Evolutionary conservation across 2,888 invertebrate species (phyloP).

Genomic region (Caradrina kadenii): DNA sequence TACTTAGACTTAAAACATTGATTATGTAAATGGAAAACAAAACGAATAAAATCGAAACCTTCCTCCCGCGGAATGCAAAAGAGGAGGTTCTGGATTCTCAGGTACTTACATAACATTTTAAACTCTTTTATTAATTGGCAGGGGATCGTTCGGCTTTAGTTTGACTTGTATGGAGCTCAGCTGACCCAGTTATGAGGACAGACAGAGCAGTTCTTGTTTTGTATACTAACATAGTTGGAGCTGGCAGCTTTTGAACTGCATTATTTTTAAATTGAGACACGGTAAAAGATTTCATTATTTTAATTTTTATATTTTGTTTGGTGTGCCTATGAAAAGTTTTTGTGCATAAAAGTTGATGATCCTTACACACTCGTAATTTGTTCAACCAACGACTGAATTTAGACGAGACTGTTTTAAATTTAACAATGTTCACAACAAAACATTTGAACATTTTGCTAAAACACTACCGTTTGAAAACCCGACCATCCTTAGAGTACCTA

Average conservation of each 20-base stretch:
- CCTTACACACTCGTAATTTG: no score
- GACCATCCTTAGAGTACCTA: not conserved
- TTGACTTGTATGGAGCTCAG: conserved; percentile 31
- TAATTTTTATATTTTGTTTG: conserved; percentile 5
- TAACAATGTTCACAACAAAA: not conserved
- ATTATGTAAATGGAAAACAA: conserved; percentile 24
- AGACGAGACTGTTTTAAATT: no score
- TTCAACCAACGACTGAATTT: no score
- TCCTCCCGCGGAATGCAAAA: not conserved
- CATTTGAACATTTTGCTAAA: not conserved
- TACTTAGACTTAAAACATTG: conserved; percentile 1
- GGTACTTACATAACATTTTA: conserved; percentile 5
- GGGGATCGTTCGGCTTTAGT: conserved; percentile 16
- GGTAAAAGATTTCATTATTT: not conserved
- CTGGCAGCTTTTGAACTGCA: conserved; percentile 20
- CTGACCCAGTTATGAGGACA: conserved; percentile 47
- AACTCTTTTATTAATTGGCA: conserved; percentile 41
- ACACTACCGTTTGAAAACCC: not conserved
- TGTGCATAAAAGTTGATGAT: not conserved
- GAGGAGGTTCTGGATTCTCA: not conserved
- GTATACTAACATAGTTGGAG: conserved; percentile 15
- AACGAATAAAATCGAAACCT: conserved; percentile 12
- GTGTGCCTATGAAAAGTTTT: not conserved
- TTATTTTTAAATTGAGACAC: conserved; percentile 16
- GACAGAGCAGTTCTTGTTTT: conserved; percentile 31